Evolutionary conservation across 2,888 invertebrate species (phyloP), one percentile per base, ranked within the genome.

Genomic region (Aleiodes leptofemur): DNA sequence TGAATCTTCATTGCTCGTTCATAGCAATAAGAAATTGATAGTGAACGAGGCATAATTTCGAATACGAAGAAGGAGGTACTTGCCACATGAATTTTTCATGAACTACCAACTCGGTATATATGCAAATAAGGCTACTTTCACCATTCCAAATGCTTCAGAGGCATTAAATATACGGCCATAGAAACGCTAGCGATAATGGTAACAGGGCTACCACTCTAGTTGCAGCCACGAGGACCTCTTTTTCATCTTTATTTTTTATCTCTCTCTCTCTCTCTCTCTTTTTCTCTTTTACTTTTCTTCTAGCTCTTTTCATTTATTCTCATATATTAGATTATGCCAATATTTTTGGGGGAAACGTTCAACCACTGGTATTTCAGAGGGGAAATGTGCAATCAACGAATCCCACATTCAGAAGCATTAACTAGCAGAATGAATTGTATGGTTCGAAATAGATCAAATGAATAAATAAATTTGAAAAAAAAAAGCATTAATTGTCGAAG

Each of bases 1-100:
- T 43, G 43, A 16, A 66, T 29, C 9, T 66, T 16, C 23, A 9
- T 48, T 9, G 50, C 6, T 6, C 72, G 31, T 72, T 72, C 14
- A 43, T 77, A 79, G 82, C 85, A 86, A 86, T 85, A 85, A 84
- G 85, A 82, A 83, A 87, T 86, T 85, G 85, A 85, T 85, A 84
- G 84, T 83, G 83, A 84, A 86, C 82, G 83, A 79, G 80, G 81
- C 83, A 83, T 83, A 83, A 83, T 83, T 83, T 79, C 80, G 76
- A 82, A 82, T 85, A 85, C 83, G 72, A 29, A 31, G 43, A 43
- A 43, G 50, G 38, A 55, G 56, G 78, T 82, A 84, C 85, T 84
- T 84, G 80, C 80, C 78, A 84, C 84, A 86, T 86, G 86, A 86
- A 86, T 86, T 86, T 86, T 87, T 86, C 86, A 86, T 86, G 86